A percentile compares a stretch with the other conserved stretches of the same genome.
phyloP scores from a whole-genome alignment of 23 tunicate species.

The Trididemnum miniatum region DNA sequence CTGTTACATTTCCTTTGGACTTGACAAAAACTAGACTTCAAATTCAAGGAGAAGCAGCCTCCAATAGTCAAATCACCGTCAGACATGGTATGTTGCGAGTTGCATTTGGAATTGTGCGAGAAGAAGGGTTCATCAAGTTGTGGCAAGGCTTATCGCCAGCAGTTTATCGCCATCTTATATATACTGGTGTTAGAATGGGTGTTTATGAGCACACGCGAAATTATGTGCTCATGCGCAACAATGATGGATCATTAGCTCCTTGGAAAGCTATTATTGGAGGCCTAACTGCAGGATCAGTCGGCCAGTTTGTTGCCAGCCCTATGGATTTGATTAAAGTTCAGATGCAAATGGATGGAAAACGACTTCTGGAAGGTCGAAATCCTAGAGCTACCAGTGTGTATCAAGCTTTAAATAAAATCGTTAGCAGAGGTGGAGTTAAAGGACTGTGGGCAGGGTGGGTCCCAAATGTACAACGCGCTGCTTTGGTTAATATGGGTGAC shows the following conservation, averaged over 20 bases:
- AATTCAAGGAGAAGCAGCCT: constrained; percentile 91
- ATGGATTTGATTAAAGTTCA: constrained; percentile 95
- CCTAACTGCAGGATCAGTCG: constrained; percentile 77
- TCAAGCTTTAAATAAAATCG: constrained; percentile 41
- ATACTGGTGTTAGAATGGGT: constrained; percentile 76
- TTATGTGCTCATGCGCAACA: constrained; percentile 41
- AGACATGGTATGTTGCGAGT: constrained; percentile 75
- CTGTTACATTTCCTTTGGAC: constrained; percentile 87
- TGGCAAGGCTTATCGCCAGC: constrained; percentile 91
- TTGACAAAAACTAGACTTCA: constrained; percentile 90
- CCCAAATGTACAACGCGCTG: constrained; percentile 92
- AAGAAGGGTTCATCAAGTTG: constrained; percentile 73
- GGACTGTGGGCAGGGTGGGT: constrained; percentile 93
- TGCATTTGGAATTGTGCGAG: constrained; percentile 54
- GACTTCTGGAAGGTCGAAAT: constrained; percentile 70
- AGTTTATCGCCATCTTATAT: constrained; percentile 68
- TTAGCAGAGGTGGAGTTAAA: constrained; percentile 60
- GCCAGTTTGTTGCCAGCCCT: constrained; percentile 93
- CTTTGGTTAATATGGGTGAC: constrained; percentile 96
- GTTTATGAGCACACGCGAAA: constrained; percentile 75
- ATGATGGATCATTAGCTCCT: constrained; percentile 72
- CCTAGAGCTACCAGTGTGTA: constrained; percentile 63
- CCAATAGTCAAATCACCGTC: background rate
- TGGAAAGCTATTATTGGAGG: constrained; percentile 86
- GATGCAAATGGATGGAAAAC: constrained; percentile 92